phyloP scores from a whole-genome alignment of 2,113 vertebrate genomes.

The Myanophis thanlyinensis region DNA sequence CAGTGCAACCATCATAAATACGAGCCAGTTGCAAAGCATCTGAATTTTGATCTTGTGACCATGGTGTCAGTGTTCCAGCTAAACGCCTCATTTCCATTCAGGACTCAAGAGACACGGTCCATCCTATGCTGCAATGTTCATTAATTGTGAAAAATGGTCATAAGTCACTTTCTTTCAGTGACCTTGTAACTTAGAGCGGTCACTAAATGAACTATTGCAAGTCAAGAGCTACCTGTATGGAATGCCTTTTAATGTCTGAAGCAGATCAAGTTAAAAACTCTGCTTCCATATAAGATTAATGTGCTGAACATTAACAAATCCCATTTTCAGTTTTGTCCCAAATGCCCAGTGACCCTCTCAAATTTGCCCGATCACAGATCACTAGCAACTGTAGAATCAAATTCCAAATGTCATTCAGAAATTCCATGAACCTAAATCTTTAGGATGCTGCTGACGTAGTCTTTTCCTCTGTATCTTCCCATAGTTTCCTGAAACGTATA shows the following conservation, averaged over 20 bases:
- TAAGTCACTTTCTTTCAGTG: background rate
- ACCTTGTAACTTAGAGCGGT: background rate
- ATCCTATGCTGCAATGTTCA: background rate
- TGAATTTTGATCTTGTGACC: background rate
- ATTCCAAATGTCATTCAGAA: background rate
- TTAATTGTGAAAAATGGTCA: background rate
- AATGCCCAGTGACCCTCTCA: background rate
- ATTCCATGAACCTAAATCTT: background rate
- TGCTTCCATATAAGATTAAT: background rate
- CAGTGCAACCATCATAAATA: background rate
- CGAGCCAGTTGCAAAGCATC: background rate
- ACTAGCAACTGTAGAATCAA: background rate
- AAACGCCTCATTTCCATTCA: too few relatives aligned
- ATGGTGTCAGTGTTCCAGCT: too few relatives aligned
- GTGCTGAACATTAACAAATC: background rate
- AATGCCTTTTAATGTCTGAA: background rate
- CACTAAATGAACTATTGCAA: background rate
- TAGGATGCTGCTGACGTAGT: background rate
- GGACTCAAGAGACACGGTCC: too few relatives aligned
- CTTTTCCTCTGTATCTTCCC: background rate
- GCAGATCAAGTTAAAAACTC: background rate
- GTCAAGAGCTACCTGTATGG: background rate
- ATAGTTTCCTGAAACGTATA: constrained; percentile 17
- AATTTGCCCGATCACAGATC: background rate
- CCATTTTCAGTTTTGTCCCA: background rate